Conservation (phyloP, 2,113 vertebrate genomes). For the Tragelaphus strepsiceros region DNA sequence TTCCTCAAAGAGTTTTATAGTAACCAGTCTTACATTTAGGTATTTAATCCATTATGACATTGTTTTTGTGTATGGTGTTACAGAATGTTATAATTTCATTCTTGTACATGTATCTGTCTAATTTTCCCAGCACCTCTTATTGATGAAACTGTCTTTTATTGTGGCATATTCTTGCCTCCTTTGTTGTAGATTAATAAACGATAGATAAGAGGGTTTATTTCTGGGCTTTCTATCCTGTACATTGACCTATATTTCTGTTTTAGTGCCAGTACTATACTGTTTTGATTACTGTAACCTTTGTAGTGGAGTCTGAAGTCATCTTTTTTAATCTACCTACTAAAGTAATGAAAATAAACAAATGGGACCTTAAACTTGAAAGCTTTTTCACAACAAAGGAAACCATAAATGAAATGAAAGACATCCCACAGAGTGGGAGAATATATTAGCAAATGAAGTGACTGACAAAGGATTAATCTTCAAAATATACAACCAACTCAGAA, state of each 20-base stretch:
- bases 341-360: not conserved
- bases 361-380: not conserved
- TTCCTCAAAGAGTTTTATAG: not conserved
- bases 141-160: not conserved
- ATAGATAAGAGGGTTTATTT: not conserved
- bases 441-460: not conserved
- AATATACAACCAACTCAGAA: not conserved
- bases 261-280: not conserved
- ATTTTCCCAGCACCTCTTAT: not conserved
- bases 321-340: not conserved
- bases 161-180: not conserved
- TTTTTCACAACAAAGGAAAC: not conserved
- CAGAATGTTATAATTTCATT: not conserved
- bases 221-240: not conserved
- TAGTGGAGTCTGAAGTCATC: not conserved
- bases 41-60: not conserved
- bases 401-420: not conserved
- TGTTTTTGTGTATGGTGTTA: not conserved
- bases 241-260: not conserved
- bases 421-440: not conserved
- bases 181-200: not conserved
- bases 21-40: not conserved
- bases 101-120: not conserved
- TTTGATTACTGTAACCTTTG: not conserved
- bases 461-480: not conserved